These are phyloP conservation scores for Procambarus clarkii DNA, from an alignment of 1,140 invertebrate species.

Conservation along the genomic window DNA sequence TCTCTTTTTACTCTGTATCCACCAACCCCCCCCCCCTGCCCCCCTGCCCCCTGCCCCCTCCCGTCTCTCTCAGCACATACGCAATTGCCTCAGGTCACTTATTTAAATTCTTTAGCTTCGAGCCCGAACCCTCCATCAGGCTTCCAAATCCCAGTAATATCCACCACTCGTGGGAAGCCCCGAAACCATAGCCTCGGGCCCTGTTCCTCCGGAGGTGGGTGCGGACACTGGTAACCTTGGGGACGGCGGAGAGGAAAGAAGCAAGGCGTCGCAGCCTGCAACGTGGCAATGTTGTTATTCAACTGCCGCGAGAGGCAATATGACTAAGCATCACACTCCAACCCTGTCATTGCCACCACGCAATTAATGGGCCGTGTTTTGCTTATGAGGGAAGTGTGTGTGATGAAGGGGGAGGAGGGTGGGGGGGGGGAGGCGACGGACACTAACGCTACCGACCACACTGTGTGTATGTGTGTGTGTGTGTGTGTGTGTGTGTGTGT, in stretches of 20 bases:
- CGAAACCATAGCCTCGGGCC: background rate
- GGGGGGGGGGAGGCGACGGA: background rate
- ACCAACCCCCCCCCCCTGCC: too few relatives aligned
- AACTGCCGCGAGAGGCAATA: background rate
- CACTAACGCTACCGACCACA: too few relatives aligned
- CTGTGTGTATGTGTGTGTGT: too few relatives aligned
- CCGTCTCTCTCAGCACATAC: too few relatives aligned
- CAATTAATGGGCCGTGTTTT: background rate
- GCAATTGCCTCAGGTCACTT: too few relatives aligned
- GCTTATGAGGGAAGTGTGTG: background rate
- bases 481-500: too few relatives aligned
- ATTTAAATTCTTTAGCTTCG: too few relatives aligned
- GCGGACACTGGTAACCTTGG: background rate
- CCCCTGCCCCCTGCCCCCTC: too few relatives aligned
- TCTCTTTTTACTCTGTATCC: too few relatives aligned
- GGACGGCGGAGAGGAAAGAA: background rate
- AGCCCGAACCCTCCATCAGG: too few relatives aligned
- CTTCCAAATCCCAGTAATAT: too few relatives aligned
- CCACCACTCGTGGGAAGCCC: background rate
- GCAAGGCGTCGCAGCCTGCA: background rate
- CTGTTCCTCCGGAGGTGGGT: background rate
- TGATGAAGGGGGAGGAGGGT: background rate
- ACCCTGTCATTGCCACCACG: background rate
- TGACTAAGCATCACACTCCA: background rate
- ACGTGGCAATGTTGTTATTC: slow-evolving; percentile 31